Evolutionary conservation across 2,113 vertebrate species (phyloP), one percentile per base, ranked within the genome.

Genomic region (Channa maculata): DNA sequence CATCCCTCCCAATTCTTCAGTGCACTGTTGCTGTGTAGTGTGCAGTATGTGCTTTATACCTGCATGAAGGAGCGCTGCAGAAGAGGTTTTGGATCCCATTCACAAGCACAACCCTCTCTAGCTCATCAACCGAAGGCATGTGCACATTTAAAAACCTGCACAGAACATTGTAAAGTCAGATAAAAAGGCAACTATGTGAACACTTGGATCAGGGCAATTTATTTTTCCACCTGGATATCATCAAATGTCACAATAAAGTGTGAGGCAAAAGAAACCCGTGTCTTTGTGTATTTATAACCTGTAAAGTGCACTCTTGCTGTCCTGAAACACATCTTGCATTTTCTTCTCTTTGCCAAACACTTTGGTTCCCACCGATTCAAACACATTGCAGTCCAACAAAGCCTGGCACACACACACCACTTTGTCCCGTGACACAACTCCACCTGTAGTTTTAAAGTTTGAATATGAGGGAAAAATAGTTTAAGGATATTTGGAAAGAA

Each of bases 301-400:
- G 86, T 99, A 99, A 44, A 99, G 93, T 73, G 96, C 95, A 57
- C 92, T 93, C 79, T 93, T 96, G 58, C 95, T 96, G 85, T 99
- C 98, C 78, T 97, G 96, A 71, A 99, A 99, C 0, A 77, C 85
- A 6, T 89, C 91, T 7, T 38, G 75, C 38, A 24, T 24, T 24
- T 94, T 96, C 71, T 93, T 96, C 74, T 96, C 96, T 91, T 95
- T 98, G 15, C 95, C 95, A 45, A 98, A 96, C 61, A 96, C 90
- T 72, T 86, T 95, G 2, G 94, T 96, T 0, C 94, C 95, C 74
- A 99, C 94, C 0, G 94, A 92, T 85, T 97, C 96, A 68, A 99
- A 97, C 51, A 97, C 95, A 65, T 93, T 94, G 71, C 95, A 96
- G 68, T 99, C 96, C 95, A 99, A 93, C 71, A 99, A 87, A 0